Evolutionary conservation across 2,888 invertebrate genomes (phyloP).

Genomic region (Philhelius pedissequus): DNA sequence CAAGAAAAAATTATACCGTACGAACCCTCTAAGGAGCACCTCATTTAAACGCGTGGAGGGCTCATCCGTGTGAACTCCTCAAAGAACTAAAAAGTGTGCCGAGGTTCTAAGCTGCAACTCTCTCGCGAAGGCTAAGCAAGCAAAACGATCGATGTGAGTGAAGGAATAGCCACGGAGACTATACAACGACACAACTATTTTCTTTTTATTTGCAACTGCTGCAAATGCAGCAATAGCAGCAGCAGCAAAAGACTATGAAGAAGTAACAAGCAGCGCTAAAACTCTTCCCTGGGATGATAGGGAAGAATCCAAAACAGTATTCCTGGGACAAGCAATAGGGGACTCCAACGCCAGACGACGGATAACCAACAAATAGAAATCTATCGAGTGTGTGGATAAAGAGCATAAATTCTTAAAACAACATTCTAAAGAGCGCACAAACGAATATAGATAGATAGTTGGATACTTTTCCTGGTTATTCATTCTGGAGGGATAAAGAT

Average conservation of each 20-base stretch:
- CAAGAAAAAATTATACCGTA: not conserved
- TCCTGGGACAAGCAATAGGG: not conserved
- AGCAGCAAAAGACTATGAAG: slow-evolving; percentile 18
- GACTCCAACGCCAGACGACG: not conserved
- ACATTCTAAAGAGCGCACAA: slow-evolving; percentile 53
- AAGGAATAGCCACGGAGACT: slow-evolving; percentile 55
- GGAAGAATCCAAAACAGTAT: slow-evolving; percentile 48
- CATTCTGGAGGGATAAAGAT: slow-evolving; percentile 54
- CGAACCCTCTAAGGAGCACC: slow-evolving; percentile 63
- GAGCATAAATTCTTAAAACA: slow-evolving; percentile 51
- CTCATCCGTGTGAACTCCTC: slow-evolving; percentile 69
- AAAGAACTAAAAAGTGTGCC: slow-evolving; percentile 69
- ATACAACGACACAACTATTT: slow-evolving; percentile 36
- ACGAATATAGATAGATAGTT: slow-evolving; percentile 28
- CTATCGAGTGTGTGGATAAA: slow-evolving; percentile 54
- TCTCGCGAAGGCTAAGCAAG: slow-evolving; percentile 65
- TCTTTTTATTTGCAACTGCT: slow-evolving; percentile 6
- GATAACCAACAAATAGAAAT: slow-evolving; percentile 57
- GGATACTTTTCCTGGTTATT: slow-evolving; percentile 36
- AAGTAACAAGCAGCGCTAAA: slow-evolving; percentile 45
- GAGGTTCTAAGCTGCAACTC: slow-evolving; percentile 67
- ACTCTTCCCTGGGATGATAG: slow-evolving; percentile 61
- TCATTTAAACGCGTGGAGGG: slow-evolving; percentile 66
- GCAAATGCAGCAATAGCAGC: not conserved
- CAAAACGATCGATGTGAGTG: slow-evolving; percentile 53